A percentile compares a stretch with the other conserved stretches of the same genome.
Evolutionary conservation across 2,797 vertebrate genomes (phyloP).

Genomic region (Typhlichthys subterraneus): DNA sequence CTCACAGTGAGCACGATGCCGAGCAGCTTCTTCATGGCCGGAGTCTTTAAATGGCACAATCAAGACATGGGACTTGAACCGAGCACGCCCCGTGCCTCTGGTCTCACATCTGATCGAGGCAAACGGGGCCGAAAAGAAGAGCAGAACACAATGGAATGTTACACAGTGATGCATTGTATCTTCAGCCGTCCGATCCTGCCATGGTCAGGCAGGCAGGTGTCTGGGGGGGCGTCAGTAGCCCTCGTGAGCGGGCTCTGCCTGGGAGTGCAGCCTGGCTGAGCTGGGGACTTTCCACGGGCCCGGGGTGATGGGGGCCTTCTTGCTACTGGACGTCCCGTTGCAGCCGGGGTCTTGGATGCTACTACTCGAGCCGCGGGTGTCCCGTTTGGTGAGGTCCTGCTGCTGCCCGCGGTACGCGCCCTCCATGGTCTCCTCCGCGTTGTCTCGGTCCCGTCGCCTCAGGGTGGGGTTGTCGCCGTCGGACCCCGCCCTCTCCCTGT

Average conservation of each 20-base stretch:
- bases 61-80: constrained; percentile 32
- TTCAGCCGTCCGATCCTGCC: constrained; percentile 31
- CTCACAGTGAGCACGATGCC: constrained; percentile 64
- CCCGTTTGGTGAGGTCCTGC: constrained; percentile 55
- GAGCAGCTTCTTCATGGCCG: constrained; percentile 55
- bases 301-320: constrained; percentile 85
- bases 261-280: constrained; percentile 79
- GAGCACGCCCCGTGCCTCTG: constrained; percentile 16
- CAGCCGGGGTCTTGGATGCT: constrained; percentile 63
- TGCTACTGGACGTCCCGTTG: constrained; percentile 69
- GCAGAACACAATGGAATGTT: constrained; percentile 31
- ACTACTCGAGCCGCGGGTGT: constrained; percentile 73
- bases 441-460: constrained; percentile 36
- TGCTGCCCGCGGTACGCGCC: constrained; percentile 42
- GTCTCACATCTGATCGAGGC: constrained; percentile 52
- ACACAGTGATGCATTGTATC: constrained; percentile 73
- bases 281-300: constrained; percentile 95
- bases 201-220: not conserved
- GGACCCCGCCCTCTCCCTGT: constrained; percentile 53
- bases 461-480: constrained; percentile 56
- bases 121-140: constrained; percentile 52
- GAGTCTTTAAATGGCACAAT: constrained; percentile 73
- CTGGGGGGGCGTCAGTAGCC: constrained; percentile 43
- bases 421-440: constrained; percentile 55
- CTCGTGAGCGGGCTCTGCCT: constrained; percentile 57